These are phyloP conservation scores for Lagopus leucura DNA, from an alignment of 2,113 vertebrate genomes.

Conservation along the genomic window DNA sequence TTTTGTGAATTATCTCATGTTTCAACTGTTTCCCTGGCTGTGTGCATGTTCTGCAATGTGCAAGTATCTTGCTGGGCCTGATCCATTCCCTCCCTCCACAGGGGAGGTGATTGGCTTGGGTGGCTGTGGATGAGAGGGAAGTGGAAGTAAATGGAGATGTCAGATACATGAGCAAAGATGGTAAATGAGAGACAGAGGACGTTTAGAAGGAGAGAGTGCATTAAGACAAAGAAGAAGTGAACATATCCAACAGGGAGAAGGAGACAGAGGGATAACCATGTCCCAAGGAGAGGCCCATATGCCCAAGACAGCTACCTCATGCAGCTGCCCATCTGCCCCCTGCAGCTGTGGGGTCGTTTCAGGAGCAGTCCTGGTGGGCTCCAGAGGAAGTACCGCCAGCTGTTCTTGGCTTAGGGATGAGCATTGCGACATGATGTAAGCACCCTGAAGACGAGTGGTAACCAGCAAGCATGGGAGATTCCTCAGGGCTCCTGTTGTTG, in stretches of 20 bases:
- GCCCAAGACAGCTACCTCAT: background rate
- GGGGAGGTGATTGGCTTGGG: background rate
- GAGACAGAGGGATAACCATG: background rate
- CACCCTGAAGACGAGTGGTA: background rate
- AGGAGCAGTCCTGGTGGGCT: background rate
- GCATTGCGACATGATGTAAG: background rate
- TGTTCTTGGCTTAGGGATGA: background rate
- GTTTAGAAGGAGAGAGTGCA: background rate
- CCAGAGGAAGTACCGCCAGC: background rate
- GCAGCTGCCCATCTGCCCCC: background rate
- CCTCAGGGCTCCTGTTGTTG: constrained; percentile 19
- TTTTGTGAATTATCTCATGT: background rate
- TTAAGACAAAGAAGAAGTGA: background rate
- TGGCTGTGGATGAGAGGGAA: background rate
- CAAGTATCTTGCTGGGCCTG: background rate
- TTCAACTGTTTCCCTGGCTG: background rate
- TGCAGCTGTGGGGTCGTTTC: background rate
- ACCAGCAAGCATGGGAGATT: constrained; percentile 6
- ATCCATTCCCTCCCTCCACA: background rate
- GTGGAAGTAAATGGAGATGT: background rate
- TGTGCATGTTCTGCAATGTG: background rate
- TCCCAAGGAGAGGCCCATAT: fast-evolving
- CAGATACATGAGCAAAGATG: background rate
- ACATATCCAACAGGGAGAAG: background rate
- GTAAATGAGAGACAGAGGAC: background rate